Base-by-base conservation (phyloP, 2,113 vertebrate genomes). In the Dicentrarchus labrax region DNA sequence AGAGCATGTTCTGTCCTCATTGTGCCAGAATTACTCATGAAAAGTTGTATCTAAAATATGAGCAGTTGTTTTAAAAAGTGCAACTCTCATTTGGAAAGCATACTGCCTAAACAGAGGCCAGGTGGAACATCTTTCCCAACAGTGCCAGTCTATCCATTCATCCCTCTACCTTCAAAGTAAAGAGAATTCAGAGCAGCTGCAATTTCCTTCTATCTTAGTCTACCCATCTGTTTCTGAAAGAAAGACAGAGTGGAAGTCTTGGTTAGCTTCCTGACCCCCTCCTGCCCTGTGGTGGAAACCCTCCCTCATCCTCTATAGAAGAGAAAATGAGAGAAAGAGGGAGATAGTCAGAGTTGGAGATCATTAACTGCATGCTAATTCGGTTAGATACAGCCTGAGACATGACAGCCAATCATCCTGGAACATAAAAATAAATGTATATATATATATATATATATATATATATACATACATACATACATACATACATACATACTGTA, bases 341-440 rank as follows among this genome's bases (percentile, higher is more conserved):
- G 67, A 82, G 62, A 66, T 65, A 82, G 36, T 65, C 80, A 57
- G 68, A 87, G 68, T 30, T 56, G 67, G 66, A 81, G 80, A 84
- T 88, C 80, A 88, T 89, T 88, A 88, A 90, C 78, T 70, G 77
- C 83, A 86, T 84, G 76, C 65, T 89, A 91, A 91, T 92, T 88
- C 91, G 74, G 90, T 91, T 90, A 88, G 76, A 86, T 86, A 83
- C 82, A 82, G 81, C 9, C 75, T 76, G 76, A 88, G 72, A 91
- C 77, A 90, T 89, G 81, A 67, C 85, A 81, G 87, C 82, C 82
- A 88, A 85, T 90, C 84, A 86, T 70, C 60, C 51, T 45, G 61
- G 30, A 30, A 30, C 30, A 30, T 30, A 30, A 3, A 30, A 30
- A 2, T 30, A 30, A 30, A 30, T 43, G 62, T 65, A 21, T 19